Evolutionary conservation across 1,140 invertebrate genomes (phyloP).

Genomic region (Meloidogyne floridensis): DNA sequence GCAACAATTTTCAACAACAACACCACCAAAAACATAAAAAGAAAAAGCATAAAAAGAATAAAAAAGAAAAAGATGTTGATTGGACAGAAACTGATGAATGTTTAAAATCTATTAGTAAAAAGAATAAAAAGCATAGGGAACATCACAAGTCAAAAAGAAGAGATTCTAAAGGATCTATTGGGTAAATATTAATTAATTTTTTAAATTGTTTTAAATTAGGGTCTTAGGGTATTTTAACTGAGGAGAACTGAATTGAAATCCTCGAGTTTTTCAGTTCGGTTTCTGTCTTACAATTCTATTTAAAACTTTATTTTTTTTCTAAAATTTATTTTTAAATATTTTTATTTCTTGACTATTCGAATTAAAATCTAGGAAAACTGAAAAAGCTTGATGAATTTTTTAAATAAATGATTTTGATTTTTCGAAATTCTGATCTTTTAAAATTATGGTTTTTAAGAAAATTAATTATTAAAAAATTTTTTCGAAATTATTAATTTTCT

Average conservation of each 20-base stretch:
- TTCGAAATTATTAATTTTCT: too few relatives aligned
- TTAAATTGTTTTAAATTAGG: too few relatives aligned
- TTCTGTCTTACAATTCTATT: too few relatives aligned
- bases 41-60: conserved; percentile 37
- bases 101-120: conserved; percentile 5
- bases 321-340: neutral
- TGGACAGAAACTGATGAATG: conserved; percentile 23
- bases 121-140: conserved; percentile 25
- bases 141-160: conserved; percentile 30
- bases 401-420: neutral
- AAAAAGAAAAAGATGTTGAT: conserved; percentile 29
- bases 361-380: too few relatives aligned
- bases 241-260: too few relatives aligned
- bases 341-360: too few relatives aligned
- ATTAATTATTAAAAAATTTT: too few relatives aligned
- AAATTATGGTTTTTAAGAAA: too few relatives aligned
- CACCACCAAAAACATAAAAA: neutral
- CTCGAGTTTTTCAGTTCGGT: too few relatives aligned
- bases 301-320: too few relatives aligned
- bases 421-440: neutral
- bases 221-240: too few relatives aligned
- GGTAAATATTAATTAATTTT: neutral
- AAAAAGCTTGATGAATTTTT: too few relatives aligned
- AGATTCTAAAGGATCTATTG: conserved; percentile 19
- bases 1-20: neutral